These are phyloP conservation scores for Sus scrofa DNA, from an alignment of 2,113 vertebrate genomes.

Conservation along the genomic window DNA sequence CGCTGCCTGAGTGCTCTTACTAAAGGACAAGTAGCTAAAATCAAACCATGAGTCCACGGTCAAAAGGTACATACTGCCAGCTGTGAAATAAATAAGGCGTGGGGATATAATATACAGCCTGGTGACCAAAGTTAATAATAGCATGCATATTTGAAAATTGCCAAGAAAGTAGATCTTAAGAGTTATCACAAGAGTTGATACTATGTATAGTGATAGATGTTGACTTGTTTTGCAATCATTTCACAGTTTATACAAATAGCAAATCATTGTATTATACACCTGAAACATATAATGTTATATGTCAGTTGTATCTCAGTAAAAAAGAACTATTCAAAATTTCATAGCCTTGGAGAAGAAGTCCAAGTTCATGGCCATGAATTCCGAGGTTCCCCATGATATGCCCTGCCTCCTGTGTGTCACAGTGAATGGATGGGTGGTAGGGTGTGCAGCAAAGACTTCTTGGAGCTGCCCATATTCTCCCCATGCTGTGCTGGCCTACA, in stretches of 20 bases:
- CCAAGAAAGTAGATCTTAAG: neutral
- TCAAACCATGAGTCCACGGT: neutral
- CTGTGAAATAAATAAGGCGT: neutral
- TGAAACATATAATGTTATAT: neutral
- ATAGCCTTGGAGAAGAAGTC: neutral
- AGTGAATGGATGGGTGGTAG: neutral
- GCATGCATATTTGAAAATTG: neutral
- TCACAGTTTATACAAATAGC: neutral
- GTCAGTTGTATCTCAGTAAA: neutral
- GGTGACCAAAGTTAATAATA: neutral
- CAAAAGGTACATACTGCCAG: neutral
- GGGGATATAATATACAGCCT: neutral
- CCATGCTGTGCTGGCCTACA: neutral
- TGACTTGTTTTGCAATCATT: neutral
- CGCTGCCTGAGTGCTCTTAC: neutral
- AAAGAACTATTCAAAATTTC: neutral
- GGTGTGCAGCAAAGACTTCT: neutral
- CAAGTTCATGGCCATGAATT: neutral
- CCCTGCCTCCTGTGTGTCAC: neutral
- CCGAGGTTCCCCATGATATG: fast-evolving
- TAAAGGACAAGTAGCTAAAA: neutral
- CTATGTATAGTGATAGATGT: neutral
- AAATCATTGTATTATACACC: neutral
- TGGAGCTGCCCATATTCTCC: neutral
- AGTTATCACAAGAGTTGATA: neutral